phyloP scores from a whole-genome alignment of 2,797 vertebrate genomes.

The Sebastes kiyomatsui region DNA sequence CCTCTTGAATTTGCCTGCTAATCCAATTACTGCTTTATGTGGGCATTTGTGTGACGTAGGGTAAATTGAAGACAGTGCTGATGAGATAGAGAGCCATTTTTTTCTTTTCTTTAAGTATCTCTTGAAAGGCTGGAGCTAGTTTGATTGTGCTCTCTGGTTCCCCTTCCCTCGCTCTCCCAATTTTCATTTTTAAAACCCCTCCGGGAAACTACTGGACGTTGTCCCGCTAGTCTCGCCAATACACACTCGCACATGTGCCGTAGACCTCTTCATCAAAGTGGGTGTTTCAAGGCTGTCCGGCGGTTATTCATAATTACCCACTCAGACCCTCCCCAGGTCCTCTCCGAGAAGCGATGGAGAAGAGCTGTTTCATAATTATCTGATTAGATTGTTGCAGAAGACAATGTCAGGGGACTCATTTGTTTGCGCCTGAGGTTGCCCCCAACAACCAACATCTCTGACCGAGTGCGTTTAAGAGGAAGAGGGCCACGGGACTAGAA shows the following conservation, averaged over 20 bases:
- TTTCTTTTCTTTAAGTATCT: neutral
- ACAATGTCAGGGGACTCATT: slow-evolving; percentile 55
- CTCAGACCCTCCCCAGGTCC: slow-evolving; percentile 47
- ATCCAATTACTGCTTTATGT: slow-evolving; percentile 61
- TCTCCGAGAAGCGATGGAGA: slow-evolving; percentile 37
- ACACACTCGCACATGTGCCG: slow-evolving; percentile 17
- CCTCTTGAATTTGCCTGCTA: slow-evolving; percentile 48
- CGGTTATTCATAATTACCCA: slow-evolving; percentile 60
- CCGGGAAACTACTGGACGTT: slow-evolving; percentile 15
- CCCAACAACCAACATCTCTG: slow-evolving; percentile 53
- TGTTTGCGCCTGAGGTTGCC: slow-evolving; percentile 49
- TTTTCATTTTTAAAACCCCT: slow-evolving; percentile 43
- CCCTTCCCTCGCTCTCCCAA: neutral
- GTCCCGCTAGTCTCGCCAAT: slow-evolving; percentile 2
- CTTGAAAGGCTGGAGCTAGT: slow-evolving; percentile 16
- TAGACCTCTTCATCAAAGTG: slow-evolving; percentile 61
- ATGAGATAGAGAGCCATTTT: slow-evolving; percentile 7
- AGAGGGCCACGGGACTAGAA: neutral
- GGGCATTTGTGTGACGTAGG: slow-evolving; percentile 17
- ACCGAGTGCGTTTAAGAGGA: slow-evolving; percentile 19
- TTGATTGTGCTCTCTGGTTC: slow-evolving; percentile 37
- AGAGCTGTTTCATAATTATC: slow-evolving; percentile 58
- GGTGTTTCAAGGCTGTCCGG: slow-evolving; percentile 50
- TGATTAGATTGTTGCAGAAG: slow-evolving; percentile 64
- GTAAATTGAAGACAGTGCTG: slow-evolving; percentile 20